phyloP scores from a whole-genome alignment of 2,113 vertebrate species.

The Aegithalos caudatus region DNA sequence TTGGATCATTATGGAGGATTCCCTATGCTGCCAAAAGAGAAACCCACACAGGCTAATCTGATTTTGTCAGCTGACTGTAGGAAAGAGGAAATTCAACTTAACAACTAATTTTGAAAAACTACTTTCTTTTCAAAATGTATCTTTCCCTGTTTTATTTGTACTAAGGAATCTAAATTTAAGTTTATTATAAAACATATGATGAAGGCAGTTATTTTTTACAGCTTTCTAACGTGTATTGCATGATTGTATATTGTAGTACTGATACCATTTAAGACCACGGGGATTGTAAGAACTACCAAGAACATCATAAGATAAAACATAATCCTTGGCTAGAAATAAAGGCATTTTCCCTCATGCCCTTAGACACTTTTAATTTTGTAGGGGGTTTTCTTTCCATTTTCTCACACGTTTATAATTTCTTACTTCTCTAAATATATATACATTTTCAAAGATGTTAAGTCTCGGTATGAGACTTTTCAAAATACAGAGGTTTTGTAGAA shows the following conservation, averaged over 20 bases:
- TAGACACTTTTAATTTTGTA: neutral
- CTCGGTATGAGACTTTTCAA: neutral
- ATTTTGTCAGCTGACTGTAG: neutral
- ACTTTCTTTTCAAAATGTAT: neutral
- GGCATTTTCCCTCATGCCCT: neutral
- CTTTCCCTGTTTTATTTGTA: neutral
- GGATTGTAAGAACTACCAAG: neutral
- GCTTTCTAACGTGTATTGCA: neutral
- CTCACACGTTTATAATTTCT: neutral
- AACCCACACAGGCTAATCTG: neutral
- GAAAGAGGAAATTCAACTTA: neutral
- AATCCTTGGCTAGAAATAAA: neutral
- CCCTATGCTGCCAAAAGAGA: neutral
- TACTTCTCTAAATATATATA: neutral
- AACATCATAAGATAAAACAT: neutral
- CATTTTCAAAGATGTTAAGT: neutral
- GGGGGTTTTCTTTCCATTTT: neutral
- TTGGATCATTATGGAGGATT: neutral
- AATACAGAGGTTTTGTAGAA: neutral
- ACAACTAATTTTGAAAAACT: neutral
- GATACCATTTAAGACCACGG: neutral
- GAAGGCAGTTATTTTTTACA: neutral
- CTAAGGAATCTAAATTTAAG: neutral
- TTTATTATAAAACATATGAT: neutral
- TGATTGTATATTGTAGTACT: neutral